These are phyloP conservation scores for Caradrina clavipalpis DNA, from an alignment of 2,888 invertebrate species.

Conservation along the genomic window DNA sequence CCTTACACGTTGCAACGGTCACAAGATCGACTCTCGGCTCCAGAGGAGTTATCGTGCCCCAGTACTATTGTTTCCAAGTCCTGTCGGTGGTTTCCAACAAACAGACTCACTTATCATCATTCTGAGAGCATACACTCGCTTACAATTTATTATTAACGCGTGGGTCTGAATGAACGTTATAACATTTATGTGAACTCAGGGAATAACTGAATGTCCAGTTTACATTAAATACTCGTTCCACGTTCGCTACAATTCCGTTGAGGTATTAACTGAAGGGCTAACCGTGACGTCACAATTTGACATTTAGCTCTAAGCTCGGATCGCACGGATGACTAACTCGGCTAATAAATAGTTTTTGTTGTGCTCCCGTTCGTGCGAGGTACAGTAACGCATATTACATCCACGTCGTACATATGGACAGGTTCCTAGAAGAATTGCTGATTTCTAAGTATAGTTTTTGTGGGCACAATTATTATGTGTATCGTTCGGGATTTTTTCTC, in stretches of 20 bases:
- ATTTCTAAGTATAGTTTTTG: constrained; percentile 61
- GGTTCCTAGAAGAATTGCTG: constrained; percentile 57
- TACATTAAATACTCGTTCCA: constrained; percentile 44
- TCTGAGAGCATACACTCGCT: constrained; percentile 47
- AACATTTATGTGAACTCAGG: constrained; percentile 50
- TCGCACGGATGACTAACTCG: constrained; percentile 53
- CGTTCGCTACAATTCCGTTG: constrained; percentile 49
- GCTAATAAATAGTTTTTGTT: constrained; percentile 48
- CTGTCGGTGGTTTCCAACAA: constrained; percentile 49
- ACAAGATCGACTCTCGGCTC: constrained; percentile 10
- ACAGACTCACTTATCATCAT: constrained; percentile 50
- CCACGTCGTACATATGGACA: constrained; percentile 54
- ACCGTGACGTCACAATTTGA: constrained; percentile 43
- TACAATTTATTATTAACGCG: constrained; percentile 57
- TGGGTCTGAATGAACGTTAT: constrained; percentile 52
- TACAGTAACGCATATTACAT: constrained; percentile 54
- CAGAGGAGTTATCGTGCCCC: constrained; percentile 20
- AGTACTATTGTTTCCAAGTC: constrained; percentile 47
- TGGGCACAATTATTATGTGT: constrained; percentile 46
- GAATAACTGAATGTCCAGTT: constrained; percentile 47
- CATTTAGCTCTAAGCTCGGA: constrained; percentile 46
- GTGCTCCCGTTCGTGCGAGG: constrained; percentile 27
- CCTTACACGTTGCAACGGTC: constrained; percentile 1
- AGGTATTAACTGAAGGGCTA: constrained; percentile 29
- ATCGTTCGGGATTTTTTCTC: constrained; percentile 48